Conservation (phyloP, 2,113 vertebrate species). For the Artemisiospiza belli region DNA sequence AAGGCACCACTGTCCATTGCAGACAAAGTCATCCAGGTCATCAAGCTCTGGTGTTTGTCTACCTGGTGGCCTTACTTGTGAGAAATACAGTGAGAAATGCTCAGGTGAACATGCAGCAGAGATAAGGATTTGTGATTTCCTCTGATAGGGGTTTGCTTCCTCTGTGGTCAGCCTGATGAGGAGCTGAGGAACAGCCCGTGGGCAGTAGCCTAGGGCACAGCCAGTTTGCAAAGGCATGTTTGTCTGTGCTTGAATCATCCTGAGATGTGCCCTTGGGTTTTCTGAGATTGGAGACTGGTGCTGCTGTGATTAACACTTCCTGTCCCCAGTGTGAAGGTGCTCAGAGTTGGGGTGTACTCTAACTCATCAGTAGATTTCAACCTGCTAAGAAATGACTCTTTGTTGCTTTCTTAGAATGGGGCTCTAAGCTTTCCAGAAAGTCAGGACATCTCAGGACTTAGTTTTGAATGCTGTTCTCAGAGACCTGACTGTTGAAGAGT, state of each 20-base stretch:
- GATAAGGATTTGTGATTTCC: background rate
- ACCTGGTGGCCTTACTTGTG: background rate
- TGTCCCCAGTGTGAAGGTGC: background rate
- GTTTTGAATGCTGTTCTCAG: background rate
- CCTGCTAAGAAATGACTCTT: background rate
- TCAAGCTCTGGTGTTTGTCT: background rate
- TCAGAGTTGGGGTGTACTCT: background rate
- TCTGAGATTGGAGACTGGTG: background rate
- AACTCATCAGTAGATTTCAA: background rate
- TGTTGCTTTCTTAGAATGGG: background rate
- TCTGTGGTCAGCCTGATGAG: background rate
- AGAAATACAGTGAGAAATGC: background rate
- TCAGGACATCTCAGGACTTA: background rate
- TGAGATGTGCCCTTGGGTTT: background rate
- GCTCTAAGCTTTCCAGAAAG: background rate
- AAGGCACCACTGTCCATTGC: background rate
- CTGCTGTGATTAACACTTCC: background rate
- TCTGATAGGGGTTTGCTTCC: background rate
- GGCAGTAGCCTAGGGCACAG: background rate
- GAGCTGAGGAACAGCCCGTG: background rate
- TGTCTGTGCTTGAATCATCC: background rate
- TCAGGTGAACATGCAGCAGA: background rate
- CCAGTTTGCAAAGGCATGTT: background rate
- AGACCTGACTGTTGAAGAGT: background rate
- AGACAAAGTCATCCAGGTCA: background rate